Evolutionary conservation across 2,888 invertebrate genomes (phyloP).

Genomic region (Bruchidius siliquastri): DNA sequence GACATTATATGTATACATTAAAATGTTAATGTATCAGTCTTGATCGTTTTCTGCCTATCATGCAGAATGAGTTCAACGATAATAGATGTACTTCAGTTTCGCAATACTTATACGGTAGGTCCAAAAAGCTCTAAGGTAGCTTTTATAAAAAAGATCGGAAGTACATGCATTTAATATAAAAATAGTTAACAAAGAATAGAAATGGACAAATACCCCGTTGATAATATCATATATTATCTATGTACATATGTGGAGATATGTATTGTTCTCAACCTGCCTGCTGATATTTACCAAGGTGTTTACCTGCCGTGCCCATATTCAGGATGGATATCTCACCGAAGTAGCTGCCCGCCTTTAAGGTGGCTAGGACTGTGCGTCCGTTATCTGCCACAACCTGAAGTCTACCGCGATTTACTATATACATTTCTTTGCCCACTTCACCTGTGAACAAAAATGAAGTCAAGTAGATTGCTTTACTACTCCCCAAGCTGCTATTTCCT

Average conservation of each 20-base stretch:
- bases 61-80: not conserved
- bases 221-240: not conserved
- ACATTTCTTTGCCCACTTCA: constrained; percentile 99
- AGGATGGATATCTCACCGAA: constrained; percentile 99
- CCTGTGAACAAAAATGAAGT: constrained; percentile 59
- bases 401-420: constrained; percentile 95
- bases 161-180: not conserved
- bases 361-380: constrained; percentile 93
- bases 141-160: not conserved
- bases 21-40: not conserved
- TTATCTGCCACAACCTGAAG: constrained; percentile 94
- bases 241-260: not conserved
- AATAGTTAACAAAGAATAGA: not conserved
- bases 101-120: not conserved
- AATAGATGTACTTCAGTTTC: not conserved
- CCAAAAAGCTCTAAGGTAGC: not conserved
- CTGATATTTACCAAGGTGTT: constrained; percentile 91
- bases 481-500: too few relatives aligned
- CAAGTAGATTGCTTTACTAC: too few relatives aligned
- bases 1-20: too few relatives aligned
- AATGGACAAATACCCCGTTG: not conserved
- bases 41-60: not conserved
- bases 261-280: constrained; percentile 30
- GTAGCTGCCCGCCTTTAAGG: constrained; percentile 97
- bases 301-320: constrained; percentile 99